phyloP scores from a whole-genome alignment of 2,797 vertebrate species.

The Gymnodraco acuticeps region DNA sequence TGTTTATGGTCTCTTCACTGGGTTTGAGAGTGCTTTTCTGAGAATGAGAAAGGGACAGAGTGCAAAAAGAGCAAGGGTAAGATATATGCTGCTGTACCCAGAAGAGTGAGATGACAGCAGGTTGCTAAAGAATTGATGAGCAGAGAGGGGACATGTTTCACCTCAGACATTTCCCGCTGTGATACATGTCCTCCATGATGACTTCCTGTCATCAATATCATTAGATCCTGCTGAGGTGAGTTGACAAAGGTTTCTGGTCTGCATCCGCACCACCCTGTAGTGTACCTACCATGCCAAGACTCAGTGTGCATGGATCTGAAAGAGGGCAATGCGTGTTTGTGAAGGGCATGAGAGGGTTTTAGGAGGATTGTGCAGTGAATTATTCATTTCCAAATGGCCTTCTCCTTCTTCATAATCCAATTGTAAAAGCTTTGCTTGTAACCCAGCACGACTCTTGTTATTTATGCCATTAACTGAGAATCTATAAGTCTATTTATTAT shows the following conservation, averaged over 20 bases:
- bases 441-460: constrained; percentile 30
- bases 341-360: constrained; percentile 60
- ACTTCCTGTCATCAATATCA: constrained; percentile 83
- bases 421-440: constrained; percentile 47
- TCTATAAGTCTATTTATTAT: constrained; percentile 31
- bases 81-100: constrained; percentile 45
- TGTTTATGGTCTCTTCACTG: constrained; percentile 1
- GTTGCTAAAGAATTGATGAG: constrained; percentile 84
- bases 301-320: constrained; percentile 31
- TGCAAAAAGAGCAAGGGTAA: constrained; percentile 34
- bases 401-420: constrained; percentile 42
- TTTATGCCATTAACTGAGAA: constrained; percentile 38
- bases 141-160: constrained; percentile 80
- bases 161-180: constrained; percentile 78
- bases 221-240: constrained; percentile 75
- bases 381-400: constrained; percentile 57
- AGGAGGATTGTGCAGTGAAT: constrained; percentile 53
- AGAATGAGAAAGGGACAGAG: constrained; percentile 7
- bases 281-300: constrained; percentile 33
- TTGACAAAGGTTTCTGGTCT: constrained; percentile 72
- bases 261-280: constrained; percentile 31
- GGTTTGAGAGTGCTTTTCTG: background rate
- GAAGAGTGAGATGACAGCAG: constrained; percentile 74
- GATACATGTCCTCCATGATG: constrained; percentile 81
- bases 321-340: constrained; percentile 31